A percentile compares a stretch with the other conserved stretches of the same genome.
These are phyloP conservation scores for Kryptopterus vitreolus DNA, from an alignment of 2,797 vertebrate species.

Conservation along the genomic window DNA sequence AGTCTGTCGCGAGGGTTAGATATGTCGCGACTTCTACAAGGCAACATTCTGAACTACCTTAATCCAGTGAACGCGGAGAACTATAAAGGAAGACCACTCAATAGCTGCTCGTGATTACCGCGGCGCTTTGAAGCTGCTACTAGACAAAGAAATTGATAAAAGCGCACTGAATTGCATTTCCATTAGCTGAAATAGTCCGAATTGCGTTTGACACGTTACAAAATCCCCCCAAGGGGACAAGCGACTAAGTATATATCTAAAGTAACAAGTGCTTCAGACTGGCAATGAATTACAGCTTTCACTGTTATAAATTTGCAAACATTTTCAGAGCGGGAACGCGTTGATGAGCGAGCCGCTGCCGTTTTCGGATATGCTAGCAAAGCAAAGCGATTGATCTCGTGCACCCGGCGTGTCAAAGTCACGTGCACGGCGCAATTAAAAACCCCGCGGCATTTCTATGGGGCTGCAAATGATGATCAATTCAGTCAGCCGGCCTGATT, in stretches of 20 bases:
- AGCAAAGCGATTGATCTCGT: constrained; percentile 36
- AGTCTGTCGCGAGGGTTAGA: constrained; percentile 66
- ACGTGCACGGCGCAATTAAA: constrained; percentile 16
- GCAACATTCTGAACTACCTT: constrained; percentile 70
- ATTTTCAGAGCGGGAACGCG: constrained; percentile 15
- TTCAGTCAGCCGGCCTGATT: constrained; percentile 18
- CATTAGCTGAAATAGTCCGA: constrained; percentile 28
- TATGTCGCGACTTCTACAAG: constrained; percentile 75
- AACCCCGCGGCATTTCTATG: constrained; percentile 12
- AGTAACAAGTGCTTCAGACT: constrained; percentile 24
- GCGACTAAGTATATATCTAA: constrained; percentile 29
- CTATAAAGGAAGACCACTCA: constrained; percentile 28
- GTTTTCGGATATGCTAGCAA: constrained; percentile 10
- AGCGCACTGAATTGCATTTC: constrained; percentile 33
- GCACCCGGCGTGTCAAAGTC: constrained; percentile 29
- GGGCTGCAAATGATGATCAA: constrained; percentile 36
- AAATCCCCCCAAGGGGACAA: constrained; percentile 14
- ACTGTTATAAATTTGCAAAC: constrained; percentile 25
- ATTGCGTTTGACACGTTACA: constrained; percentile 34
- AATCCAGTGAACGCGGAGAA: constrained; percentile 37
- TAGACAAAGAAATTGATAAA: constrained; percentile 17
- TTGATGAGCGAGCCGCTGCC: neutral
- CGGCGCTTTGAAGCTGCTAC: constrained; percentile 18
- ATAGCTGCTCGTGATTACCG: neutral
- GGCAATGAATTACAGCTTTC: constrained; percentile 2